Evolutionary conservation across 2,113 vertebrate species (phyloP).

Genomic region (Boulengeromyrus knoepffleri): DNA sequence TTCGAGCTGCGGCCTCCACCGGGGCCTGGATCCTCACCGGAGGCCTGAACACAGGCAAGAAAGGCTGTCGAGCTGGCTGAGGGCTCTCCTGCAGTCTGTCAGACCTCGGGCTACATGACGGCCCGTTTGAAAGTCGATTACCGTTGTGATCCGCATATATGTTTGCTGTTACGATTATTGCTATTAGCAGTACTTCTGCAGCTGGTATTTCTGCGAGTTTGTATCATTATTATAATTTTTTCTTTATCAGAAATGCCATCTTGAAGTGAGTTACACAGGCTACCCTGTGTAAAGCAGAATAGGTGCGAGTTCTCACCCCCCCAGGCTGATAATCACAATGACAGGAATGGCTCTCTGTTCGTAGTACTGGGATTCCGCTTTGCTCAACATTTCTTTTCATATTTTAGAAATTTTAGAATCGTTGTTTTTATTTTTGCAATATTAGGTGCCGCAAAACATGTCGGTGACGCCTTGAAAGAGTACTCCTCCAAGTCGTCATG

Average conservation of each 20-base stretch:
- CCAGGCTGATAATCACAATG: background rate
- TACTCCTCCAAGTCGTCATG: constrained; percentile 88
- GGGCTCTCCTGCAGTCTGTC: background rate
- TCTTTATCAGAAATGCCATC: background rate
- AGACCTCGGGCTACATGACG: background rate
- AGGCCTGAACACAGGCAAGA: constrained; percentile 89
- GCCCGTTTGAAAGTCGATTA: background rate
- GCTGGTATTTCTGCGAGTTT: background rate
- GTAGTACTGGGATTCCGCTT: background rate
- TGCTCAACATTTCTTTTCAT: background rate
- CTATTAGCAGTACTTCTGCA: background rate
- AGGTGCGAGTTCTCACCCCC: background rate
- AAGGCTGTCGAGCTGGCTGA: too few species aligned
- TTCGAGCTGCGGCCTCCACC: constrained; percentile 96
- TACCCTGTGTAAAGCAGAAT: background rate
- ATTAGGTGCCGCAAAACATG: constrained; percentile 93
- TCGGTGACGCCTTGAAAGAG: constrained; percentile 93
- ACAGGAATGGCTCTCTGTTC: background rate
- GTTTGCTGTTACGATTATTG: background rate
- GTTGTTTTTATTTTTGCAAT: background rate
- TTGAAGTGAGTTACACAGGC: background rate
- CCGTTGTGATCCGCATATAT: background rate
- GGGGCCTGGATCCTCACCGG: constrained; percentile 98
- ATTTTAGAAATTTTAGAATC: background rate
- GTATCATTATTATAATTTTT: background rate